Conservation (phyloP, 2,888 invertebrate genomes). For the Brachycybe producta region DNA sequence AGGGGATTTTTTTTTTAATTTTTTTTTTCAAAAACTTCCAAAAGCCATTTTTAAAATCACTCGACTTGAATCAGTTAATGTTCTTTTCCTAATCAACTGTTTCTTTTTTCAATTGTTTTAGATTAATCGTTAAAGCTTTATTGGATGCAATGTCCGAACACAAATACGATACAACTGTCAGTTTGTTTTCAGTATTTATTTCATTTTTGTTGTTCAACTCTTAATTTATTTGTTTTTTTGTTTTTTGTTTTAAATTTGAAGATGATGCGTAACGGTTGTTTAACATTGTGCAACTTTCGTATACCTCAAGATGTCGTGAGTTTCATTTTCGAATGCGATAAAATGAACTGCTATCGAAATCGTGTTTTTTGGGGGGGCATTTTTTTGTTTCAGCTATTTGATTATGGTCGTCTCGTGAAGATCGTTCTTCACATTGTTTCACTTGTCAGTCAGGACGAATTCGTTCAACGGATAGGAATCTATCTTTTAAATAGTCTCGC, state of each 20-base stretch:
- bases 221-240: no score
- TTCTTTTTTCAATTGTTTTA: slow-evolving; percentile 20
- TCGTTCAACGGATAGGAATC: slow-evolving; percentile 87
- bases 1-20: no score
- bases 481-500: slow-evolving; percentile 89
- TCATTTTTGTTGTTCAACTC: no score
- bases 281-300: slow-evolving; percentile 85
- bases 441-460: slow-evolving; percentile 70
- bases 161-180: slow-evolving; percentile 59
- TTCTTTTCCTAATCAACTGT: no score
- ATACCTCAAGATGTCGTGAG: slow-evolving; percentile 87
- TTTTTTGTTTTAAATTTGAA: slow-evolving; percentile 18
- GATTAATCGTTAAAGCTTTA: slow-evolving; percentile 62
- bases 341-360: not conserved
- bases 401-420: slow-evolving; percentile 72
- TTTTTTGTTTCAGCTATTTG: slow-evolving; percentile 55
- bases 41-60: no score
- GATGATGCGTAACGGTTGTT: slow-evolving; percentile 92
- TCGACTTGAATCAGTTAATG: no score
- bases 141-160: slow-evolving; percentile 81
- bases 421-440: slow-evolving; percentile 69
- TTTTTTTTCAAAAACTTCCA: no score
- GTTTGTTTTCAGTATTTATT: slow-evolving; percentile 7
- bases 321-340: not conserved
- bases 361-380: not conserved